Evolutionary conservation across 2,113 vertebrate species (phyloP).

Genomic region (Aegotheles bennettii): DNA sequence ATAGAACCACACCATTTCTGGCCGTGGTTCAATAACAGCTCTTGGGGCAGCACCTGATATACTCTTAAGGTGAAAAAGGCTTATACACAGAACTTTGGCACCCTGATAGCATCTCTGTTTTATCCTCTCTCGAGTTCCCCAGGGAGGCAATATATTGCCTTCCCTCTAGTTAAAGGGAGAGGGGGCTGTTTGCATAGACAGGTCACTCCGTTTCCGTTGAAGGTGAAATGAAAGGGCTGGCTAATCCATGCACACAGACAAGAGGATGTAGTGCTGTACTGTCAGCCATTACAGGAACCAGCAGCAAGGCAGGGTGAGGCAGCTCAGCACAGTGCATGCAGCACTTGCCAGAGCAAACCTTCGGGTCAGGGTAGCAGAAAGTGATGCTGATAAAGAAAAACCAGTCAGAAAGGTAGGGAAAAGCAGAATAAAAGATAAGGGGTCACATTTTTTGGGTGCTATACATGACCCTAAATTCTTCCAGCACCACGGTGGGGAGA

Average conservation of each 20-base stretch:
- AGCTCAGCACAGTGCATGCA: not conserved
- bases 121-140: not conserved
- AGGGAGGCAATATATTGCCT: not conserved
- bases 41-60: not conserved
- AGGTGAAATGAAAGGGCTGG: not conserved
- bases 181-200: constrained; percentile 4
- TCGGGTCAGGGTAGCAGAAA: not conserved
- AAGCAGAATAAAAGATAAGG: not conserved
- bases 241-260: not conserved
- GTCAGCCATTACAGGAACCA: not conserved
- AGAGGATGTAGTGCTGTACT: not conserved
- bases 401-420: not conserved
- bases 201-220: constrained; percentile 12
- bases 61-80: not conserved
- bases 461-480: not conserved
- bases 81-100: not conserved
- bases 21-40: not conserved
- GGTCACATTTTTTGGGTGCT: not conserved
- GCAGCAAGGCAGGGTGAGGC: not conserved
- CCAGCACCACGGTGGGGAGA: not conserved
- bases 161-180: constrained; percentile 18
- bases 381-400: not conserved
- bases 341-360: not conserved
- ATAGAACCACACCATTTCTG: not conserved
- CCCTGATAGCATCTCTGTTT: not conserved